Conservation (phyloP, 1,140 invertebrate species). For the Macrobrachium nipponense region DNA sequence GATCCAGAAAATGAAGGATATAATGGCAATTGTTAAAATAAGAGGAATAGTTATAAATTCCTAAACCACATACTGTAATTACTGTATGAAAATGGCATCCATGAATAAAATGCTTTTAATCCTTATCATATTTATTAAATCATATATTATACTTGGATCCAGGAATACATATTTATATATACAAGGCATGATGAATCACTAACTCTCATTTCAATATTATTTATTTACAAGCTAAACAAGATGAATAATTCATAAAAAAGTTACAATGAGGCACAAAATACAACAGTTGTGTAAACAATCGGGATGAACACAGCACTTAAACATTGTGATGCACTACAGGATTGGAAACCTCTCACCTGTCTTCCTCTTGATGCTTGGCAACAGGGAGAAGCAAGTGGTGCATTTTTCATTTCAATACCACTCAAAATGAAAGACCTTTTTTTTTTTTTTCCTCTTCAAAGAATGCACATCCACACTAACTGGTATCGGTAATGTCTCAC, state of each 20-base stretch:
- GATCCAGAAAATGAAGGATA: too few relatives aligned
- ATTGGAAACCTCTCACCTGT: neutral
- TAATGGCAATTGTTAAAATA: too few relatives aligned
- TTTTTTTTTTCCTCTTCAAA: neutral
- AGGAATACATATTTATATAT: constrained; percentile 20
- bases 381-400: constrained; percentile 18
- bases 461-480: neutral
- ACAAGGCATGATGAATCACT: constrained; percentile 25
- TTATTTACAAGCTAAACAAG: constrained; percentile 27
- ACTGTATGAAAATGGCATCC: too few relatives aligned
- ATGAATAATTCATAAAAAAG: constrained; percentile 27
- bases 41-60: neutral
- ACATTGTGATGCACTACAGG: constrained; percentile 12
- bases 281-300: constrained; percentile 21
- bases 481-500: neutral
- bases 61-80: neutral
- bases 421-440: neutral
- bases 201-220: constrained; percentile 16
- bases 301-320: constrained; percentile 22
- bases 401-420: constrained; percentile 2
- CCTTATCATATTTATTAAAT: constrained; percentile 24
- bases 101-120: neutral
- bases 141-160: constrained; percentile 14
- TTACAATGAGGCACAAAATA: constrained; percentile 27
- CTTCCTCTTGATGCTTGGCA: neutral